Conservation (phyloP, 2,888 invertebrate species). For the Nephrocerus scutellatus region DNA sequence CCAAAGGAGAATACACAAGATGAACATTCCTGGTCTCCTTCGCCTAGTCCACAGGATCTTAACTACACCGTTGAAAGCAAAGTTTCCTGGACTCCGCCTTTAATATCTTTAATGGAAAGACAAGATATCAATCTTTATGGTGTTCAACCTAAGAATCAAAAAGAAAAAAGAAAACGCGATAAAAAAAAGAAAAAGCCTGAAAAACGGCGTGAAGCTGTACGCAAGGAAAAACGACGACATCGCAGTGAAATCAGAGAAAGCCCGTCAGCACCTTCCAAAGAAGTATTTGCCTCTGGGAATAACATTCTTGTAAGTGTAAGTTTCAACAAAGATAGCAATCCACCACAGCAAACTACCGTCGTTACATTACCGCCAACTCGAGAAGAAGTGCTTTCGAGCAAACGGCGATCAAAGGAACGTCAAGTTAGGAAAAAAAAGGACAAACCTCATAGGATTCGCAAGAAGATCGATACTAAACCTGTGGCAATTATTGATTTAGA, state of each 20-base stretch:
- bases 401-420: constrained; percentile 35
- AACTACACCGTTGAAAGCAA: too few species aligned
- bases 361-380: constrained; percentile 43
- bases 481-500: constrained; percentile 81
- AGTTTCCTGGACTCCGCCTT: constrained; percentile 59
- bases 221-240: constrained; percentile 41
- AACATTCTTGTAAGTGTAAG: constrained; percentile 89
- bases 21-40: constrained; percentile 51
- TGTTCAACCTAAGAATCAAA: constrained; percentile 23
- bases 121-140: constrained; percentile 12
- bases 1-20: constrained; percentile 25
- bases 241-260: constrained; percentile 45
- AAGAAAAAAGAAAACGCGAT: constrained; percentile 41
- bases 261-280: constrained; percentile 64
- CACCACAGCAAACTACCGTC: constrained; percentile 44
- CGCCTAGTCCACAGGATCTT: constrained; percentile 56
- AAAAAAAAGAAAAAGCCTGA: constrained; percentile 38
- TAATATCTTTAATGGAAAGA: constrained; percentile 34
- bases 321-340: constrained; percentile 62
- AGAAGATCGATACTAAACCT: constrained; percentile 55
- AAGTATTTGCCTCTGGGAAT: constrained; percentile 87
- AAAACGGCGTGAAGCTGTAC: constrained; percentile 42
- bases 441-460: constrained; percentile 47
- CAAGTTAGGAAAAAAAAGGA: constrained; percentile 34
- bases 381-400: constrained; percentile 37